phyloP scores from a whole-genome alignment of 2,797 vertebrate genomes.

The Micropoecilia bifurca region DNA sequence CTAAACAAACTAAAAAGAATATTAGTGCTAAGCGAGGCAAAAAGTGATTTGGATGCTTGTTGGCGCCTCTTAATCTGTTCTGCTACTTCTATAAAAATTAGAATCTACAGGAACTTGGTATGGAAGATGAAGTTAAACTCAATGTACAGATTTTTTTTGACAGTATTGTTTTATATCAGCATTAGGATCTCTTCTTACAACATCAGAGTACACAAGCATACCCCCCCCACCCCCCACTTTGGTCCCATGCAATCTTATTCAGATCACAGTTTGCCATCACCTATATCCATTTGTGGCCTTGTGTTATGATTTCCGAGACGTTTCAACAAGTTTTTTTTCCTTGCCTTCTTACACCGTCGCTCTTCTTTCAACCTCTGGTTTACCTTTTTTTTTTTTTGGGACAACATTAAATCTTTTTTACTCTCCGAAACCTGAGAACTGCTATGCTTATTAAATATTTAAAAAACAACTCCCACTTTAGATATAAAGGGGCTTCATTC shows the following conservation, averaged over 20 bases:
- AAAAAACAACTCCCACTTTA: slow-evolving; percentile 31
- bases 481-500: slow-evolving; percentile 40
- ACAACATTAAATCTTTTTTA: slow-evolving; percentile 20
- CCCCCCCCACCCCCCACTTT: no score
- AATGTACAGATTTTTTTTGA: not conserved
- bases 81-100: not conserved
- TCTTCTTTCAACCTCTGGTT: slow-evolving; percentile 30
- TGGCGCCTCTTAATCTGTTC: not conserved
- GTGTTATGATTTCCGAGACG: not conserved
- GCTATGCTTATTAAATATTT: slow-evolving; percentile 10
- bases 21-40: not conserved
- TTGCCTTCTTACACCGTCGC: not conserved
- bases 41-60: not conserved
- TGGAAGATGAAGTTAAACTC: not conserved
- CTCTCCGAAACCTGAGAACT: slow-evolving; percentile 28
- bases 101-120: not conserved
- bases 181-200: not conserved
- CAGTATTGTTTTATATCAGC: no score
- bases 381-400: slow-evolving; percentile 7
- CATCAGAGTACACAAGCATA: no score
- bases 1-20: not conserved
- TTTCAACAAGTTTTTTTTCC: slow-evolving; percentile 7
- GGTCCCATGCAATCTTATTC: slow-evolving; percentile 9
- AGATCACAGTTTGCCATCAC: slow-evolving; percentile 25
- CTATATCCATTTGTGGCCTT: slow-evolving; percentile 5